These are phyloP conservation scores for Henricia sp. DNA, from an alignment of 53 echinoderm and acorn worm species.

Conservation along the genomic window DNA sequence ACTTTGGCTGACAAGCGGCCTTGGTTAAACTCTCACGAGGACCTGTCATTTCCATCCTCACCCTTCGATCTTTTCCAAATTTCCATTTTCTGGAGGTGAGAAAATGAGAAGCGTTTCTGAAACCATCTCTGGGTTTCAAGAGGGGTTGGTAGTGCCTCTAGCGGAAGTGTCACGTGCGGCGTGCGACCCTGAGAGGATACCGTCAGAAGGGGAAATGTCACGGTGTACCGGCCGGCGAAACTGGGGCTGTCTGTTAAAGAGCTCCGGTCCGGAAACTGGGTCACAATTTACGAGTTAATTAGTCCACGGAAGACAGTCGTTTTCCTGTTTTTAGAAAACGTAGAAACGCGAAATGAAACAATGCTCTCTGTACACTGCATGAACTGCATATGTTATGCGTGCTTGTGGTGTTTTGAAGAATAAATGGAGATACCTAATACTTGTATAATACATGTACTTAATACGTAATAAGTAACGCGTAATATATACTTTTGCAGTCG, in stretches of 20 bases:
- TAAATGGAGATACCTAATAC: too few species aligned
- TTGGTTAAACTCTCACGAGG: too few species aligned
- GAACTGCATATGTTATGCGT: too few species aligned
- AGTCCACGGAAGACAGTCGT: background rate
- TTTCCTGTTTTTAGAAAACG: too few species aligned
- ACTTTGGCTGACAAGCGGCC: too few species aligned
- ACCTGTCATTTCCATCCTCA: background rate
- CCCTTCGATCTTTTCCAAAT: constrained; percentile 5
- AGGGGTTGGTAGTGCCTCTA: background rate
- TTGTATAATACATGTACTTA: too few species aligned
- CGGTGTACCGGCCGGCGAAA: background rate
- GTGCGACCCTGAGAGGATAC: background rate
- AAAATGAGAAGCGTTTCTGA: background rate
- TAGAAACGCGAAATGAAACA: too few species aligned
- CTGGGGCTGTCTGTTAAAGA: too few species aligned
- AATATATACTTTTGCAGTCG: too few species aligned
- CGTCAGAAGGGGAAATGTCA: background rate
- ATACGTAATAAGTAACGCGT: too few species aligned
- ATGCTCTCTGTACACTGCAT: too few species aligned
- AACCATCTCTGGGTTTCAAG: background rate
- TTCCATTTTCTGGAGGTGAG: background rate
- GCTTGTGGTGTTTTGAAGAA: too few species aligned
- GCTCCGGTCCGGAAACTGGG: background rate
- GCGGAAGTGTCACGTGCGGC: constrained; percentile 6
- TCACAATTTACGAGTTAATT: background rate